phyloP scores from a whole-genome alignment of 1,140 invertebrate species.

The Apolygus lucorum region DNA sequence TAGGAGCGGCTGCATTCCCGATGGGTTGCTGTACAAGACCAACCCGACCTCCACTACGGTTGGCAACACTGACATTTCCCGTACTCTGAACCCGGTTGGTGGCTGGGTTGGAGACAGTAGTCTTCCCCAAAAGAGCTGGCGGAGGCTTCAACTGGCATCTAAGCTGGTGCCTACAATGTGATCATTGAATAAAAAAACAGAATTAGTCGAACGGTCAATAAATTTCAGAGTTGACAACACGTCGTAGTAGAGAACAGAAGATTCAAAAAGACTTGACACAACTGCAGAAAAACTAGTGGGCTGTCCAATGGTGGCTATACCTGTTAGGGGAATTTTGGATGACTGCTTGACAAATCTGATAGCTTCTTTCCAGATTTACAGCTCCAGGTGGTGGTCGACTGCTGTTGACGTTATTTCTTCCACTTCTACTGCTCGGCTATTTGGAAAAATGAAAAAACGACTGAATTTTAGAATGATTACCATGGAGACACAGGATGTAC shows the following conservation, averaged over 20 bases:
- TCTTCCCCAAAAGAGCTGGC: constrained; percentile 55
- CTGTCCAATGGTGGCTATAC: no score
- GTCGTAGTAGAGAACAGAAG: no score
- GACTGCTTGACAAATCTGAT: constrained; percentile 91
- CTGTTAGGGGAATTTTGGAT: constrained; percentile 86
- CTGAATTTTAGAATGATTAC: no score
- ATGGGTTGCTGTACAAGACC: constrained; percentile 35
- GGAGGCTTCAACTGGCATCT: constrained; percentile 74
- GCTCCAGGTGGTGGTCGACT: constrained; percentile 73
- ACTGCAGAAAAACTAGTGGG: no score
- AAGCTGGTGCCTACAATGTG: constrained; percentile 53
- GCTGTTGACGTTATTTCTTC: constrained; percentile 41
- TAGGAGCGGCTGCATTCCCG: neutral
- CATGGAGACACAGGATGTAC: no score
- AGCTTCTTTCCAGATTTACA: constrained; percentile 85
- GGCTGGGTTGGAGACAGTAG: constrained; percentile 38
- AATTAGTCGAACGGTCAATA: neutral
- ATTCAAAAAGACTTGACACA: no score
- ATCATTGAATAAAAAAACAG: neutral
- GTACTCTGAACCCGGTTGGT: neutral
- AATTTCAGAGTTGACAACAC: no score
- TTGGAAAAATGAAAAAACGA: no score
- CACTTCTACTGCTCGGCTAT: constrained; percentile 11
- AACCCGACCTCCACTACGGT: neutral
- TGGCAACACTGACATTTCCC: neutral